A percentile compares a stretch with the other conserved stretches of the same genome.
These are phyloP conservation scores for Takifugu bimaculatus DNA, from an alignment of 2,113 vertebrate species.

Conservation along the genomic window DNA sequence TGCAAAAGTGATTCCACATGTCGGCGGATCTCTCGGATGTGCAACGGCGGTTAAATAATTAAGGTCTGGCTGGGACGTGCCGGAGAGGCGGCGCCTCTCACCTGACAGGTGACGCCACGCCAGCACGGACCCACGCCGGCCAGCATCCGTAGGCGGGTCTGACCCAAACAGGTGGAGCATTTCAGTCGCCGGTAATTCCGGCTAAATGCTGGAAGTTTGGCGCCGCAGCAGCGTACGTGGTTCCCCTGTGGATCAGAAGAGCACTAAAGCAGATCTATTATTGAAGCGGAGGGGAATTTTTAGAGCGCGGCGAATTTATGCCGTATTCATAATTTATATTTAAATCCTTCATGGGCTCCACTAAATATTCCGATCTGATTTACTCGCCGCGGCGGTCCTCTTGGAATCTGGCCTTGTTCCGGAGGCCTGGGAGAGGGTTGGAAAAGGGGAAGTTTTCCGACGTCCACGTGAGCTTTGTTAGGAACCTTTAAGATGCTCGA, in stretches of 20 bases:
- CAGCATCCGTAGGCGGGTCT: too few species aligned
- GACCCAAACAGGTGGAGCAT: too few species aligned
- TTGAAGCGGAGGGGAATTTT: slow-evolving; percentile 85
- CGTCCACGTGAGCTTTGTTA: too few species aligned
- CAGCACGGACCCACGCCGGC: too few species aligned
- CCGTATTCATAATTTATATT: slow-evolving; percentile 89
- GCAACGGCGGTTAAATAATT: too few species aligned
- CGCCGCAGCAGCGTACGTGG: slow-evolving; percentile 72
- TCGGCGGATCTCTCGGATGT: too few species aligned
- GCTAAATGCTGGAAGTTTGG: slow-evolving; percentile 71
- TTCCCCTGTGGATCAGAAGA: slow-evolving; percentile 75
- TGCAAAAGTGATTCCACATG: too few species aligned
- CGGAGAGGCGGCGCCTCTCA: too few species aligned
- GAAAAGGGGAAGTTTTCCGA: slow-evolving; percentile 14
- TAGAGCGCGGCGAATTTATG: slow-evolving; percentile 78
- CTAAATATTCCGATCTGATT: slow-evolving; percentile 79
- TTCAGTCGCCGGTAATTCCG: neutral
- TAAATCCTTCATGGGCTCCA: slow-evolving; percentile 71
- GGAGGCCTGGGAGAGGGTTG: slow-evolving; percentile 66
- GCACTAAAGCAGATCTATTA: slow-evolving; percentile 89
- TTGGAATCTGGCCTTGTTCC: slow-evolving; percentile 70
- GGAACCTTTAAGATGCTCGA: too few species aligned
- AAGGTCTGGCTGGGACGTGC: too few species aligned
- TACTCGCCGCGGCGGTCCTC: slow-evolving; percentile 67
- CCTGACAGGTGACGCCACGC: too few species aligned